Evolutionary conservation across 2,888 invertebrate genomes (phyloP).

Genomic region (Sminthurides aquaticus): DNA sequence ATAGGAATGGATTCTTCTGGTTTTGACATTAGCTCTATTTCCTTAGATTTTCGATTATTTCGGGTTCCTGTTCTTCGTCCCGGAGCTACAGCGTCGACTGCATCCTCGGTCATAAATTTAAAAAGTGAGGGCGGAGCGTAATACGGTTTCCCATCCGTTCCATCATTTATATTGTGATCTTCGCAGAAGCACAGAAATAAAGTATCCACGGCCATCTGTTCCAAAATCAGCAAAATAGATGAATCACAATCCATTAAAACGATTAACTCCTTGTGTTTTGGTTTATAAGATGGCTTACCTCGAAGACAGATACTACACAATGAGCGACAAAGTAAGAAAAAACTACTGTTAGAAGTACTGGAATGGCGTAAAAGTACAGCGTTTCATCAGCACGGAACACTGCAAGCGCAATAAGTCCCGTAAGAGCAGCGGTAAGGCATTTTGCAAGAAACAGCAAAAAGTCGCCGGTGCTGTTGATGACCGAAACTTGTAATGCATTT

Average conservation of each 20-base stretch:
- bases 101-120: constrained; percentile 37
- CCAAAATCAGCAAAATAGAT: constrained; percentile 45
- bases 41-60: not conserved
- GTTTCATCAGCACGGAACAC: constrained; percentile 65
- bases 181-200: constrained; percentile 90
- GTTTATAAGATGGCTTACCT: constrained; percentile 65
- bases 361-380: constrained; percentile 75
- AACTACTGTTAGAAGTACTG: constrained; percentile 72
- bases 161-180: constrained; percentile 74
- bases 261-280: no score
- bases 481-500: constrained; percentile 79
- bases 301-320: constrained; percentile 84
- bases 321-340: constrained; percentile 89
- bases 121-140: constrained; percentile 32
- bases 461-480: constrained; percentile 86
- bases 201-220: constrained; percentile 89
- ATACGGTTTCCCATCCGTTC: constrained; percentile 38
- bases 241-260: no score
- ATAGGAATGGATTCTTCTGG: not conserved
- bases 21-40: not conserved
- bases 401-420: constrained; percentile 69
- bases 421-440: constrained; percentile 70
- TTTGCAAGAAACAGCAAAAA: constrained; percentile 82
- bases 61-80: constrained; percentile 12
- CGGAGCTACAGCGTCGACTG: constrained; percentile 31